A percentile compares a stretch with the other conserved stretches of the same genome.
Evolutionary conservation across 2,888 invertebrate genomes (phyloP).

Genomic region (Crepidodera aurea): DNA sequence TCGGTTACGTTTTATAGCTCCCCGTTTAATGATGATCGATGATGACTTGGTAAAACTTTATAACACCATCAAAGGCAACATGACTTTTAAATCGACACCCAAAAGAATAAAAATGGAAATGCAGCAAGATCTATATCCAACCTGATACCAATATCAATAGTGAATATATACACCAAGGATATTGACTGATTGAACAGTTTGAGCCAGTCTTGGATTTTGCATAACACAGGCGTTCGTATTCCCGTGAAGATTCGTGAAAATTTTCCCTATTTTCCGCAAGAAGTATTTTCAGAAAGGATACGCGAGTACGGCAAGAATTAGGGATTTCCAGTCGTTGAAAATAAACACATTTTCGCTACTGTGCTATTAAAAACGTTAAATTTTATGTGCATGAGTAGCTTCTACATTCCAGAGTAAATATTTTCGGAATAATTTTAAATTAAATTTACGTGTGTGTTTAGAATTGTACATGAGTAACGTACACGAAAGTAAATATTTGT

Average conservation of each 20-base stretch:
- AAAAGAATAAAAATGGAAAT: conserved; percentile 34
- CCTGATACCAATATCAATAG: conserved; percentile 25
- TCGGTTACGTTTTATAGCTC: not conserved
- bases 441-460: not conserved
- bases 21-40: conserved; percentile 30
- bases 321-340: conserved; percentile 20
- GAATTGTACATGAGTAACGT: no score
- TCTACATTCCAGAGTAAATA: not conserved
- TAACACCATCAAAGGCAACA: conserved; percentile 31
- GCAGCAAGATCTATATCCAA: conserved; percentile 25
- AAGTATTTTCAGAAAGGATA: conserved; percentile 29
- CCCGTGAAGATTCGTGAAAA: conserved; percentile 25
- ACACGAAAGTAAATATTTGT: no score
- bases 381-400: not conserved
- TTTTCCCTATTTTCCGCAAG: conserved; percentile 20
- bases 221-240: conserved; percentile 28
- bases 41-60: conserved; percentile 27
- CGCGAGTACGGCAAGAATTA: conserved; percentile 30
- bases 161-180: conserved; percentile 22
- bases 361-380: not conserved
- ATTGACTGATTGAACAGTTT: conserved; percentile 33
- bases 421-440: not conserved
- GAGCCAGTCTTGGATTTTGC: conserved; percentile 30
- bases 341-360: not conserved
- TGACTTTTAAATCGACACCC: conserved; percentile 31